Base-by-base conservation (phyloP, 2,113 vertebrate species). In the Machaerirhynchus nigripectus region DNA sequence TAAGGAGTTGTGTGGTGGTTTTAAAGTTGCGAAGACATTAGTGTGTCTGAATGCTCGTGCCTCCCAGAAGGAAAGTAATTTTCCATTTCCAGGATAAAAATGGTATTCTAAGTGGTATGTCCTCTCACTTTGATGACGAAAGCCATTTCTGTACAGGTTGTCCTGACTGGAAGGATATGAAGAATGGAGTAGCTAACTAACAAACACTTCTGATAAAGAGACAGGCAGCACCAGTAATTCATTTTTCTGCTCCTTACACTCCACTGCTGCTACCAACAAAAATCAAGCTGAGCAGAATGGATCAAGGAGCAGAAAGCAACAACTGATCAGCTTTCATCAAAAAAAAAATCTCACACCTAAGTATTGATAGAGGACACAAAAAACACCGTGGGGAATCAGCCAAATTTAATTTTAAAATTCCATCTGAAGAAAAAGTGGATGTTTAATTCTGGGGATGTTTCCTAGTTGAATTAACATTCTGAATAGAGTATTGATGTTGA, bases 61-160 rank as follows among this genome's bases (percentile, higher is more conserved):
- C 40, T 81, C 79, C 60, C 73, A 74, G 67, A 93, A 27, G 35
- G 61, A 69, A 94, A 84, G 52, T 53, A 84, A 86, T 90, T 71
- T 90, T 90, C 75, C 52, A 91, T 83, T 80, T 90, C 68, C 56
- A 93, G 63, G 52, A 70, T 67, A 55, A 93, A 95, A 96, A 84
- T 35, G 46, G 71, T 27, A 74, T 46, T 83, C 0, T 74, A 83
- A 92, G 31, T 88, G 59, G 39, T 67, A 63, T 22, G 15, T 90
- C 85, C 75, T 67, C 82, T 69, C 47, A 61, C 33, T 90, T 31
- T 59, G 87, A 92, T 86, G 90, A 86, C 52, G 56, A 88, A 86
- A 90, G 57, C 42, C 8, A 56, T 83, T 87, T 80, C 53, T 85
- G 35, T 35, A 68, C 57, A 89, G 67, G 67, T 59, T 73, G 49